These are phyloP conservation scores for Apamea sordens DNA, from an alignment of 2,888 invertebrate species.

Conservation along the genomic window DNA sequence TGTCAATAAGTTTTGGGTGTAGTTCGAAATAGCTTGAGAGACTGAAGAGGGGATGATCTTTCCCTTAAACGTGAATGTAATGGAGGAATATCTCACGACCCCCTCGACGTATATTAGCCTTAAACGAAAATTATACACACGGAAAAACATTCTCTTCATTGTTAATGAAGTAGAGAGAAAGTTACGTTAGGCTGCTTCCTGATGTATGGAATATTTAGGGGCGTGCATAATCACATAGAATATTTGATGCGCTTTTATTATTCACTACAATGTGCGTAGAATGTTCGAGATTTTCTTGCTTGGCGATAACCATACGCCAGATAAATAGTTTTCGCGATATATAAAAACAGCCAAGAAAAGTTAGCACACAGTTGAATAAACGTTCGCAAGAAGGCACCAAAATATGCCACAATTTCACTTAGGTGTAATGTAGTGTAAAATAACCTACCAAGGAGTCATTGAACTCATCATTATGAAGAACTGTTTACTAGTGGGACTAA, in stretches of 20 bases:
- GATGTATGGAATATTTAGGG: conserved; percentile 51
- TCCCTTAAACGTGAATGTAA: conserved; percentile 70
- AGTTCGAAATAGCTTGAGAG: conserved; percentile 52
- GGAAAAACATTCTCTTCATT: conserved; percentile 64
- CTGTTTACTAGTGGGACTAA: neutral
- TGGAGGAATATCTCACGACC: conserved; percentile 73
- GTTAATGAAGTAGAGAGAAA: conserved; percentile 57
- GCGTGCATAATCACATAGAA: conserved; percentile 46
- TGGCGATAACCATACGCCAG: neutral
- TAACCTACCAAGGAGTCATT: neutral
- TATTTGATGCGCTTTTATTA: conserved; percentile 29
- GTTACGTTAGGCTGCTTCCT: conserved; percentile 50
- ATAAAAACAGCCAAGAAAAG: neutral
- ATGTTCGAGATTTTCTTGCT: neutral
- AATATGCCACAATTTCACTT: neutral
- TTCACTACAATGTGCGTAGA: conserved; percentile 1
- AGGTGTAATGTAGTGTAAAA: neutral
- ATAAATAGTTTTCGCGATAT: neutral
- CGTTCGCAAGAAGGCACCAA: neutral
- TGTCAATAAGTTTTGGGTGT: conserved; percentile 62
- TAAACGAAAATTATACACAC: conserved; percentile 70
- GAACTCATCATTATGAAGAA: neutral
- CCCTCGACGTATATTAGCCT: conserved; percentile 60
- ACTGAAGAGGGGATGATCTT: conserved; percentile 61
- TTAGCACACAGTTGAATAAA: too few species aligned